Conservation (phyloP, 2,888 invertebrate genomes). For the Drosophila yooni region DNA sequence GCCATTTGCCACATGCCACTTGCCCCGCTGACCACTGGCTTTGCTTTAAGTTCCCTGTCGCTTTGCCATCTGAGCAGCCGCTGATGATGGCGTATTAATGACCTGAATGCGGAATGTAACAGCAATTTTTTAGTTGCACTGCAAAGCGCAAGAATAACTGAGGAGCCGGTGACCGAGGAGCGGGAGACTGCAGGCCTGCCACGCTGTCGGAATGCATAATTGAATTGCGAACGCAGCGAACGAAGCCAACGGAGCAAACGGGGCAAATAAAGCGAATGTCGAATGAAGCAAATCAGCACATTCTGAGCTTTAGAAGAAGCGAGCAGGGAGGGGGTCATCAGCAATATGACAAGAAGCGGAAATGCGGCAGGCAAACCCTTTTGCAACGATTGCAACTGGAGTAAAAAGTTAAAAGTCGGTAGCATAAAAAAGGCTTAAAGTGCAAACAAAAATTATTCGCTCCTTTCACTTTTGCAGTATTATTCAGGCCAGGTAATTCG, state of each 20-base stretch:
- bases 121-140: conserved; percentile 53
- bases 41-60: conserved; percentile 9
- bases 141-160: conserved; percentile 14
- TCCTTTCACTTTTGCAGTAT: background rate
- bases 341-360: conserved; percentile 26
- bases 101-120: conserved; percentile 78
- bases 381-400: conserved; percentile 17
- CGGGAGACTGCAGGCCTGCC: conserved; percentile 38
- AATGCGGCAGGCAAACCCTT: background rate
- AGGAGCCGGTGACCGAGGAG: background rate
- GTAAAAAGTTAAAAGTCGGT: conserved; percentile 11
- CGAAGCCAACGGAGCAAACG: conserved; percentile 7
- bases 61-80: conserved; percentile 13
- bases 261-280: conserved; percentile 29
- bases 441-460: background rate
- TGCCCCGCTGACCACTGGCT: conserved; percentile 15
- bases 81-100: conserved; percentile 78
- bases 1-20: conserved; percentile 23
- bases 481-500: conserved; percentile 1
- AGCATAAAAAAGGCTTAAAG: background rate
- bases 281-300: conserved; percentile 47
- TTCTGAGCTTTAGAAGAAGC: background rate
- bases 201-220: conserved; percentile 74
- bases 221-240: conserved; percentile 63
- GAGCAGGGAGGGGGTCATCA: background rate